Conservation (phyloP, 2,797 vertebrate species). For the Lutjanus argentimaculatus region DNA sequence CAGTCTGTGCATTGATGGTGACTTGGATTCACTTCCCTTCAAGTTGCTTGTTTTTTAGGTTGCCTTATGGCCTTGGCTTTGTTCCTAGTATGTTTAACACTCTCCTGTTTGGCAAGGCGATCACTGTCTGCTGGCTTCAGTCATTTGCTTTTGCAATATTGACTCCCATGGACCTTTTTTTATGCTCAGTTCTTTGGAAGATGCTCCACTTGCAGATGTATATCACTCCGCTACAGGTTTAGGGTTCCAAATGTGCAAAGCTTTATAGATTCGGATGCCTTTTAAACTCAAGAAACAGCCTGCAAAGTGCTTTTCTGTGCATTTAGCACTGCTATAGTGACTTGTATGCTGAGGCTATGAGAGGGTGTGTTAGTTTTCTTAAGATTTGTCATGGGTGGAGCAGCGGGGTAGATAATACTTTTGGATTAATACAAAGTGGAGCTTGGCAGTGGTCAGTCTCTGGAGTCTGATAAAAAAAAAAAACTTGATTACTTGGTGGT, state of each 20-base stretch:
- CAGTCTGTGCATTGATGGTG: slow-evolving; percentile 24
- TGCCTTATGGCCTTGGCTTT: not conserved
- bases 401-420: slow-evolving; percentile 56
- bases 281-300: not conserved
- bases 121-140: not conserved
- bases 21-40: slow-evolving; percentile 25
- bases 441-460: slow-evolving; percentile 76
- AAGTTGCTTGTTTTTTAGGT: not conserved
- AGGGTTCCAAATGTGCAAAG: not conserved
- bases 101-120: not conserved
- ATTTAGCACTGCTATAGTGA: not conserved
- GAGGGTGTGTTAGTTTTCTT: slow-evolving; percentile 57
- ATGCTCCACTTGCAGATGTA: not conserved
- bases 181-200: not conserved
- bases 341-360: slow-evolving; percentile 11
- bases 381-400: slow-evolving; percentile 69
- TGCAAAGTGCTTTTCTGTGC: not conserved
- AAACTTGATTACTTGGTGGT: slow-evolving; percentile 55
- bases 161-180: not conserved
- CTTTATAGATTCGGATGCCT: not conserved
- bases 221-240: not conserved
- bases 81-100: not conserved
- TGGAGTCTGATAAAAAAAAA: slow-evolving; percentile 48
- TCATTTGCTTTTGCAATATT: not conserved
- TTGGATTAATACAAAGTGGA: slow-evolving; percentile 67